phyloP scores from a whole-genome alignment of 1,140 invertebrate genomes.

The Macrosteles quadrilineatus region DNA sequence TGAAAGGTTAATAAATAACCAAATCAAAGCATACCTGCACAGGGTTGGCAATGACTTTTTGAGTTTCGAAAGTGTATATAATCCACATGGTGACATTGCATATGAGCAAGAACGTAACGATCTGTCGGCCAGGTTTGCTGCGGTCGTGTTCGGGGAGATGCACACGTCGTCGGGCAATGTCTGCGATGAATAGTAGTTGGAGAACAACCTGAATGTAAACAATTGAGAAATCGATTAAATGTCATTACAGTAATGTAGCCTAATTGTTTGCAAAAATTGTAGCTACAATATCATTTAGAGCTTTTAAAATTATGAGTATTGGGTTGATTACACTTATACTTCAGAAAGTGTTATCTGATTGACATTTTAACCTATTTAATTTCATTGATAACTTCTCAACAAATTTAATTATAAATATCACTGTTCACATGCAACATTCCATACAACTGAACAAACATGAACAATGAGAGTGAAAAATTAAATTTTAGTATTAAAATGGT shows the following conservation, averaged over 20 bases:
- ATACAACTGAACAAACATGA: too few species aligned
- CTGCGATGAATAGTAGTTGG: slow-evolving; percentile 93
- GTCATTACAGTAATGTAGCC: not conserved
- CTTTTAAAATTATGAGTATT: too few species aligned
- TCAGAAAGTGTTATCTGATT: too few species aligned
- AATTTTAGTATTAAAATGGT: too few species aligned
- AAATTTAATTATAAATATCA: too few species aligned
- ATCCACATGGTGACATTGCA: slow-evolving; percentile 95
- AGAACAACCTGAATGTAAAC: slow-evolving; percentile 68
- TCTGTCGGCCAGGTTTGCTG: slow-evolving; percentile 91
- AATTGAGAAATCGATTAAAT: slow-evolving; percentile 1
- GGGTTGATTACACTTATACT: too few species aligned
- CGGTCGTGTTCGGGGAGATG: slow-evolving; percentile 87
- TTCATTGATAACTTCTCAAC: too few species aligned
- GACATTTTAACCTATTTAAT: too few species aligned
- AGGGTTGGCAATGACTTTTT: slow-evolving; percentile 88
- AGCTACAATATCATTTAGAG: too few species aligned
- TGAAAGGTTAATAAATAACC: too few species aligned
- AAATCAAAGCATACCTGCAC: slow-evolving; percentile 54
- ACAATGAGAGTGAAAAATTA: too few species aligned
- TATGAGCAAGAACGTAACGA: slow-evolving; percentile 93
- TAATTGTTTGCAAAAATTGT: not conserved
- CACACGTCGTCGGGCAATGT: slow-evolving; percentile 88
- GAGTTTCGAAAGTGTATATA: slow-evolving; percentile 94
- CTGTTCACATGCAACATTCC: too few species aligned